Evolutionary conservation across 2,113 vertebrate genomes (phyloP).

Genomic region (Hirundichthys speculiger): DNA sequence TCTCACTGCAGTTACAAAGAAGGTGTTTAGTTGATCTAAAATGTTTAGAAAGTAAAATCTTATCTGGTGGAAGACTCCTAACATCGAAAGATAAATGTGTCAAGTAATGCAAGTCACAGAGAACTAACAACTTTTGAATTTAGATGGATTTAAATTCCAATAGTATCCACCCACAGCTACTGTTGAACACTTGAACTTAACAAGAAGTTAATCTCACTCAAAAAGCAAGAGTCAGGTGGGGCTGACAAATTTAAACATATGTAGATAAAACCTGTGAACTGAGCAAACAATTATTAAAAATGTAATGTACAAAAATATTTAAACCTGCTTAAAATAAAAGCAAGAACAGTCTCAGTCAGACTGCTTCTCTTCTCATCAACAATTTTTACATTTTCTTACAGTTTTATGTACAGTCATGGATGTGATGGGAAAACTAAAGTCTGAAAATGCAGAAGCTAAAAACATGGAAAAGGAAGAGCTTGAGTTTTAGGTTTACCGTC

Average conservation of each 20-base stretch:
- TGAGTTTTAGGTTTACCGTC: background rate
- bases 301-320: conserved; percentile 56
- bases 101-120: too few relatives aligned
- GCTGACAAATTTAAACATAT: background rate
- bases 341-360: conserved; percentile 13
- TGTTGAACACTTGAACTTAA: background rate
- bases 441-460: conserved; percentile 5
- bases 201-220: too few relatives aligned
- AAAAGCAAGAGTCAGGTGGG: conserved; percentile 2
- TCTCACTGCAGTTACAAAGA: background rate
- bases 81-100: too few relatives aligned
- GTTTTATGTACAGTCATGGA: conserved; percentile 62
- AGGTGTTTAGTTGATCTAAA: too few relatives aligned
- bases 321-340: conserved; percentile 47
- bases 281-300: conserved; percentile 34
- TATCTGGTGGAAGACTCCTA: too few relatives aligned
- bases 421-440: conserved; percentile 11
- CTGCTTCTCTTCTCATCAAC: conserved; percentile 13
- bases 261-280: background rate
- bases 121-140: background rate
- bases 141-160: conserved; percentile 2
- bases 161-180: background rate
- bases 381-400: conserved; percentile 66
- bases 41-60: too few relatives aligned
- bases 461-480: background rate